Evolutionary conservation across 1,140 invertebrate genomes (phyloP).

Genomic region (Drosophila sulfurigaster): DNA sequence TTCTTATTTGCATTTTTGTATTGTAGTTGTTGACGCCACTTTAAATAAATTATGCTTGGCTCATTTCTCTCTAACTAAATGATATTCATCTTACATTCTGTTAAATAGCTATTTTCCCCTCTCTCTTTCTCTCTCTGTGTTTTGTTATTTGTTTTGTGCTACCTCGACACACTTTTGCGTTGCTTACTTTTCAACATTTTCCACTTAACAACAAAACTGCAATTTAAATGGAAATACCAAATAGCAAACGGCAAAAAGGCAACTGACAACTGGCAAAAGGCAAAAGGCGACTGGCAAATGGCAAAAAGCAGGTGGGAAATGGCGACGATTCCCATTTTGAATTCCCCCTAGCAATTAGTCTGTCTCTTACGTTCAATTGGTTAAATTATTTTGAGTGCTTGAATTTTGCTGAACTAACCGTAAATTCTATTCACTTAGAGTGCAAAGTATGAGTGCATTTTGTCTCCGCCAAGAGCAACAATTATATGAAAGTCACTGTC

Average conservation of each 20-base stretch:
- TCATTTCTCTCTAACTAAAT: constrained; percentile 49
- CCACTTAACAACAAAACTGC: constrained; percentile 21
- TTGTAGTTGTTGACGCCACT: constrained; percentile 13
- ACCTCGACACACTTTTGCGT: constrained; percentile 26
- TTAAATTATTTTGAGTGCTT: constrained; percentile 65
- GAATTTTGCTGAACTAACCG: constrained; percentile 45
- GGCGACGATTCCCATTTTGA: constrained; percentile 33
- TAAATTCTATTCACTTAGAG: constrained; percentile 23
- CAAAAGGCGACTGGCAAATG: constrained; percentile 9
- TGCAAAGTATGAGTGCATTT: constrained; percentile 18
- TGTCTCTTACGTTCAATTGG: constrained; percentile 69
- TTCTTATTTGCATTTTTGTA: constrained; percentile 23
- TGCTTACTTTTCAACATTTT: constrained; percentile 29
- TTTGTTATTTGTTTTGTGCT: neutral
- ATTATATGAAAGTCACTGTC: constrained; percentile 59
- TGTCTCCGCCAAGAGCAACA: constrained; percentile 15
- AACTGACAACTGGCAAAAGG: constrained; percentile 10
- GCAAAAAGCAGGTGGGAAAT: constrained; percentile 22
- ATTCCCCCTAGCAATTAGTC: constrained; percentile 70
- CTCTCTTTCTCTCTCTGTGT: neutral
- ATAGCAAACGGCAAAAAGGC: constrained; percentile 28
- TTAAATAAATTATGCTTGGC: constrained; percentile 69
- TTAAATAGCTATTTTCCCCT: neutral
- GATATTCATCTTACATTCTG: constrained; percentile 34
- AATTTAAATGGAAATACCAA: constrained; percentile 47